A percentile compares a stretch with the other conserved stretches of the same genome.
phyloP scores from a whole-genome alignment of 2,888 invertebrate species.

The Polia nebulosa region DNA sequence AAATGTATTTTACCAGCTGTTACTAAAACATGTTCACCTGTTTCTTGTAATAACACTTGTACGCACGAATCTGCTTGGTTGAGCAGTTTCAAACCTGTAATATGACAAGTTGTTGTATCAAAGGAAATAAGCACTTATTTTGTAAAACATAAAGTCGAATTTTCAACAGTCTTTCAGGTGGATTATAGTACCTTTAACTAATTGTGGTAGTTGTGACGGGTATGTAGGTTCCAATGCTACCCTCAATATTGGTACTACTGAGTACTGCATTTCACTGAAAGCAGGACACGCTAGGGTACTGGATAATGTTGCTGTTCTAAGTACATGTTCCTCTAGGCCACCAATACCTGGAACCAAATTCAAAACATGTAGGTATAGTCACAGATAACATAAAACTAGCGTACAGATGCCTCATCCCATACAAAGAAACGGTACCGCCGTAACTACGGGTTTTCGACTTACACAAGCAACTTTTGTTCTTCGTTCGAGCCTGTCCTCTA shows the following conservation, averaged over 20 bases:
- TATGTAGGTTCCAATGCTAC: slow-evolving; percentile 98
- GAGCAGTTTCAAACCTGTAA: slow-evolving; percentile 94
- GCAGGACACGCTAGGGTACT: slow-evolving; percentile 95
- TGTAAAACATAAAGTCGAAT: not conserved
- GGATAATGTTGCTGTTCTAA: slow-evolving; percentile 97
- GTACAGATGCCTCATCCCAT: no score
- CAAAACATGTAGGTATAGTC: not conserved
- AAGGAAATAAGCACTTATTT: slow-evolving; percentile 7
- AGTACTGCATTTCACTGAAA: slow-evolving; percentile 95
- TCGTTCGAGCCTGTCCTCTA: no score
- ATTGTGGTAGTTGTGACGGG: slow-evolving; percentile 94
- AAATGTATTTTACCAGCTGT: slow-evolving; percentile 99
- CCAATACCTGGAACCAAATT: slow-evolving; percentile 92
- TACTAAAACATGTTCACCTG: slow-evolving; percentile 98
- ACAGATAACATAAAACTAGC: no score
- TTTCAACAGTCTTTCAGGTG: not conserved
- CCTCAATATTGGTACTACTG: slow-evolving; percentile 96
- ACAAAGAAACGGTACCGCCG: no score
- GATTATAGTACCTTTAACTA: slow-evolving; percentile 90
- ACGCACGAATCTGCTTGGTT: slow-evolving; percentile 99
- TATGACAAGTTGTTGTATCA: not conserved
- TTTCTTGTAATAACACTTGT: slow-evolving; percentile 96
- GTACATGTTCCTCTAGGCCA: slow-evolving; percentile 95
- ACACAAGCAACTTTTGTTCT: no score
- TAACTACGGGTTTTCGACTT: no score